Evolutionary conservation across 2,888 invertebrate species (phyloP).

Genomic region (Acleris holmiana): DNA sequence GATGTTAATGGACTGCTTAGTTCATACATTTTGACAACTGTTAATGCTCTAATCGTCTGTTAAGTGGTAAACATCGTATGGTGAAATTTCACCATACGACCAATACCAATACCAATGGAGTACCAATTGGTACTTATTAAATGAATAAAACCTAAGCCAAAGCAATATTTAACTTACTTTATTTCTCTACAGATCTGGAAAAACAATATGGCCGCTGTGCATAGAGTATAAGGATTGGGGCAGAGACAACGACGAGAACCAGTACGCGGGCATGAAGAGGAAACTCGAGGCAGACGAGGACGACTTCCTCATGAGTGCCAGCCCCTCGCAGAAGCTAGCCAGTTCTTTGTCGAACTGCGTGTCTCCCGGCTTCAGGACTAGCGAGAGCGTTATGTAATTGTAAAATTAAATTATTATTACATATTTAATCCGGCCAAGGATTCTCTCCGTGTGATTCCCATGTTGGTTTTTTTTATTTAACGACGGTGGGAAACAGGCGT

Average conservation of each 20-base stretch:
- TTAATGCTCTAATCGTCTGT: too few relatives aligned
- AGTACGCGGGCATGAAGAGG: conserved; percentile 67
- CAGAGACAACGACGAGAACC: conserved; percentile 67
- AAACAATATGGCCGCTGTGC: conserved; percentile 80
- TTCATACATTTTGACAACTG: too few relatives aligned
- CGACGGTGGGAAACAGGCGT: too few relatives aligned
- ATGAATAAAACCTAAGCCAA: too few relatives aligned
- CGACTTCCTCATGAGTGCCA: conserved; percentile 68
- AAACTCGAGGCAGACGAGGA: conserved; percentile 75
- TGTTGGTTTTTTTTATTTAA: too few relatives aligned
- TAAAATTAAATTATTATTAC: not conserved
- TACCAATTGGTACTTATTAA: too few relatives aligned
- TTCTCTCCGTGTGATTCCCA: not conserved
- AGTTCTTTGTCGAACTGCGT: conserved; percentile 66
- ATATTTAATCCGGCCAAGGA: not conserved
- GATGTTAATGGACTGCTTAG: too few relatives aligned
- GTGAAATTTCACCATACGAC: too few relatives aligned
- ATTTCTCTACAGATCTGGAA: conserved; percentile 69
- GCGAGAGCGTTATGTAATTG: conserved; percentile 57
- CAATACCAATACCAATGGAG: too few relatives aligned
- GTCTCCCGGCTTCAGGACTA: conserved; percentile 73
- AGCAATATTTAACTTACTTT: not conserved
- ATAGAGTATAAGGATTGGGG: conserved; percentile 80
- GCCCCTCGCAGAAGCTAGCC: conserved; percentile 62
- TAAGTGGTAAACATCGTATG: too few relatives aligned